Evolutionary conservation across 1,140 invertebrate species (phyloP).

Genomic region (Stratiolaelaps scimitus): DNA sequence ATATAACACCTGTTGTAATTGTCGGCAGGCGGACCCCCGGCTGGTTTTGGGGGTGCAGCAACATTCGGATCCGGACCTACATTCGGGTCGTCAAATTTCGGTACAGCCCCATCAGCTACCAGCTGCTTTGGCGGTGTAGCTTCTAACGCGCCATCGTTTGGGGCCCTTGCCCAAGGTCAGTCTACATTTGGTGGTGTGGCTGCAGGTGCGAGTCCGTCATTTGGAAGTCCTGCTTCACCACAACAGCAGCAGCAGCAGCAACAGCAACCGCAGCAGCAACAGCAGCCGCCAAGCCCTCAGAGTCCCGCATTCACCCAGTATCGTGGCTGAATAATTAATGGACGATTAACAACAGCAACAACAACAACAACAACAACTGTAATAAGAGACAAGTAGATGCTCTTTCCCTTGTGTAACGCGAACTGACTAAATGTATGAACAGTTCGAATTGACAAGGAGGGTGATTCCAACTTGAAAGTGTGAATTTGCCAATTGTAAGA

Average conservation of each 20-base stretch:
- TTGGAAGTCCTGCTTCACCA: not conserved
- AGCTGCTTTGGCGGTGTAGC: not conserved
- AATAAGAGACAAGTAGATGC: too few relatives aligned
- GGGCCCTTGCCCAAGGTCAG: constrained; percentile 2
- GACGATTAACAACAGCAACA: too few relatives aligned
- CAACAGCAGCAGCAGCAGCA: not conserved
- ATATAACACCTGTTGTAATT: too few relatives aligned
- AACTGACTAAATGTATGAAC: too few relatives aligned
- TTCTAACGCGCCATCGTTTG: not conserved
- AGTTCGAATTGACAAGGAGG: too few relatives aligned
- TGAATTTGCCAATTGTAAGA: too few relatives aligned
- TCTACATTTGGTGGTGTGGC: not conserved
- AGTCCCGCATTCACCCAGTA: constrained; percentile 18
- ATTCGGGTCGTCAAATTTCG: constrained; percentile 8
- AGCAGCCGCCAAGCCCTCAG: not conserved
- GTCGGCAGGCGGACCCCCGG: not conserved
- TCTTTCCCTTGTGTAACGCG: too few relatives aligned
- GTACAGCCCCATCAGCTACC: not conserved
- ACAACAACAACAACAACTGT: too few relatives aligned
- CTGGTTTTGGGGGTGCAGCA: not conserved
- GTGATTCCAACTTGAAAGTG: too few relatives aligned
- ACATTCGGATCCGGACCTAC: constrained; percentile 3
- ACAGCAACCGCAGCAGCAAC: not conserved
- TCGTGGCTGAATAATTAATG: not conserved
- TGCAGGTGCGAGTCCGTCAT: not conserved